A percentile compares a stretch with the other conserved stretches of the same genome.
These are phyloP conservation scores for Pinctada fucata DNA, from an alignment of 2,888 invertebrate genomes.

Conservation along the genomic window DNA sequence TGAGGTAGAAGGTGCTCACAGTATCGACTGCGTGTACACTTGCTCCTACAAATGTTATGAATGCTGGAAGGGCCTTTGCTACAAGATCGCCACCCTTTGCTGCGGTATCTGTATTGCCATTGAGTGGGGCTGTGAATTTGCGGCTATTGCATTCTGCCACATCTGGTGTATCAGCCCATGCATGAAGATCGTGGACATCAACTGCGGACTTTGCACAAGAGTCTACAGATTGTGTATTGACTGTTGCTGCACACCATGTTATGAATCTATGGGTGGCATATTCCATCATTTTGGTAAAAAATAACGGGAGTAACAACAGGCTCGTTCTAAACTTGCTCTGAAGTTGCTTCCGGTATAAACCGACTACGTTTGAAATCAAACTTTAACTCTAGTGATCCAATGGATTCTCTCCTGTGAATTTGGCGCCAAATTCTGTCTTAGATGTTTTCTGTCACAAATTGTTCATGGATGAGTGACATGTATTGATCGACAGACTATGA, in stretches of 20 bases:
- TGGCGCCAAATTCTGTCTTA: too few relatives aligned
- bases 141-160: slow-evolving; percentile 79
- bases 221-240: slow-evolving; percentile 44
- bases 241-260: slow-evolving; percentile 50
- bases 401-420: too few relatives aligned
- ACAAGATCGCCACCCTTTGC: slow-evolving; percentile 83
- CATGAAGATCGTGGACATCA: slow-evolving; percentile 83
- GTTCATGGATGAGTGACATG: too few relatives aligned
- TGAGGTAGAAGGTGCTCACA: slow-evolving; percentile 68
- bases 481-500: too few relatives aligned
- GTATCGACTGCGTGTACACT: slow-evolving; percentile 85
- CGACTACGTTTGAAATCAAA: too few relatives aligned
- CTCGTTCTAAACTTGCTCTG: too few relatives aligned
- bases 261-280: slow-evolving; percentile 45
- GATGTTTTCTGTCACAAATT: too few relatives aligned
- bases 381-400: too few relatives aligned
- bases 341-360: too few relatives aligned
- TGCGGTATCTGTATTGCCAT: slow-evolving; percentile 84
- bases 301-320: too few relatives aligned
- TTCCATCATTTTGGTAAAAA: slow-evolving; percentile 38
- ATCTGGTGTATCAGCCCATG: slow-evolving; percentile 86
- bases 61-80: slow-evolving; percentile 83
- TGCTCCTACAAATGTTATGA: slow-evolving; percentile 82
- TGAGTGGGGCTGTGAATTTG: slow-evolving; percentile 77
- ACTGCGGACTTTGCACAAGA: slow-evolving; percentile 60